Evolutionary conservation across 2,113 vertebrate species (phyloP).

Genomic region (Ammodytes dubius): DNA sequence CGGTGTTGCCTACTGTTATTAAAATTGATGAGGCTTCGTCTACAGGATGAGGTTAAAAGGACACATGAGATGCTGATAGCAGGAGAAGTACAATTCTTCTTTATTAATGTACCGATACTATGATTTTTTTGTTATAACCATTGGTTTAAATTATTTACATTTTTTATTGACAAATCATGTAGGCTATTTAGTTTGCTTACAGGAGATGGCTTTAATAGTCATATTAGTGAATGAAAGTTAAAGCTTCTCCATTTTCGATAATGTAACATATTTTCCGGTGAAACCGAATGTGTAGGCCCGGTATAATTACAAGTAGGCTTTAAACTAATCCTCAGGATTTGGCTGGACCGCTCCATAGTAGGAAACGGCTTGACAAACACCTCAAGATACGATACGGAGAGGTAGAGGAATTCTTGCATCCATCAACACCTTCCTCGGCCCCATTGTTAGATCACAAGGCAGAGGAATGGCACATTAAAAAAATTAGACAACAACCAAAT

Average conservation of each 20-base stretch:
- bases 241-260: background rate
- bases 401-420: too few relatives aligned
- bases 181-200: background rate
- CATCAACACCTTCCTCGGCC: background rate
- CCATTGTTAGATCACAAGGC: background rate
- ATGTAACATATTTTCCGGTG: background rate
- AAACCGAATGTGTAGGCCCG: background rate
- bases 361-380: background rate
- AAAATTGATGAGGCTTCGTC: conserved; percentile 9
- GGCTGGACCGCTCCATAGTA: background rate
- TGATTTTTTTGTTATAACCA: background rate
- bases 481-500: background rate
- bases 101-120: background rate
- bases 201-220: background rate
- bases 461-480: background rate
- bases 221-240: background rate
- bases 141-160: background rate
- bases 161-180: background rate
- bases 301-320: background rate
- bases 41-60: conserved; percentile 17
- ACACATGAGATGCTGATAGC: background rate
- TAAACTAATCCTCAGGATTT: background rate
- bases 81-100: background rate
- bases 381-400: too few relatives aligned
- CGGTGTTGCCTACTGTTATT: conserved; percentile 4